These are phyloP conservation scores for Chauna torquata DNA, from an alignment of 2,113 vertebrate genomes.

Conservation along the genomic window DNA sequence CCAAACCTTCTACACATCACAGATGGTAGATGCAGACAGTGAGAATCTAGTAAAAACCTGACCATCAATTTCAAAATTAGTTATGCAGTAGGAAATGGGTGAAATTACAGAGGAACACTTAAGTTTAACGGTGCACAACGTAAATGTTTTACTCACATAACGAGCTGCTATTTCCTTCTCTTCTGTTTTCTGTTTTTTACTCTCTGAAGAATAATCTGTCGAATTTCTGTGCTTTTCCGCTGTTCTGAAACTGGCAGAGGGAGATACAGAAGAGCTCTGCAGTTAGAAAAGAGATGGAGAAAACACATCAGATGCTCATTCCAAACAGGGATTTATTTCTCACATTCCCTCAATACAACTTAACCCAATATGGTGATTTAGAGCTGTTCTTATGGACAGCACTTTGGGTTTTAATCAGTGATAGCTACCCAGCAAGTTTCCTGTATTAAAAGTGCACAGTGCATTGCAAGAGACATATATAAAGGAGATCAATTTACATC, in stretches of 20 bases:
- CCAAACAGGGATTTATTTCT: neutral
- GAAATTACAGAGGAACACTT: neutral
- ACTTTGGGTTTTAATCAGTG: neutral
- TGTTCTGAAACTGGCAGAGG: conserved; percentile 91
- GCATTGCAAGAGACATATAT: neutral
- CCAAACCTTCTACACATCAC: neutral
- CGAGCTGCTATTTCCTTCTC: conserved; percentile 91
- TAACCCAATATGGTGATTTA: neutral
- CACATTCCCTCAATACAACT: neutral
- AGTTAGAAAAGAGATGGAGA: conserved; percentile 18
- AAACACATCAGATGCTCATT: neutral
- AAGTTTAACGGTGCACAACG: neutral
- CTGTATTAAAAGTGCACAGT: neutral
- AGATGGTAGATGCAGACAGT: neutral
- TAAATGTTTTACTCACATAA: conserved; percentile 82
- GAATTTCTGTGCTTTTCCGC: conserved; percentile 93
- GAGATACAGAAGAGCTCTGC: conserved; percentile 94
- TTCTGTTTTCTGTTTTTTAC: conserved; percentile 95
- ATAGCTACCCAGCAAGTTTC: neutral
- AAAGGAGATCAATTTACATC: neutral
- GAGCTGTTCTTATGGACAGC: neutral
- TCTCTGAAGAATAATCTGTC: conserved; percentile 92
- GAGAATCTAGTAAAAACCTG: neutral
- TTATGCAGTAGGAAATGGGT: neutral
- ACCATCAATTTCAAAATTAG: neutral